Percentiles rank a stretch among this genome's conserved stretches.
Evolutionary conservation across 2,797 vertebrate species (phyloP).

Genomic region (Eutrigla gurnardus): DNA sequence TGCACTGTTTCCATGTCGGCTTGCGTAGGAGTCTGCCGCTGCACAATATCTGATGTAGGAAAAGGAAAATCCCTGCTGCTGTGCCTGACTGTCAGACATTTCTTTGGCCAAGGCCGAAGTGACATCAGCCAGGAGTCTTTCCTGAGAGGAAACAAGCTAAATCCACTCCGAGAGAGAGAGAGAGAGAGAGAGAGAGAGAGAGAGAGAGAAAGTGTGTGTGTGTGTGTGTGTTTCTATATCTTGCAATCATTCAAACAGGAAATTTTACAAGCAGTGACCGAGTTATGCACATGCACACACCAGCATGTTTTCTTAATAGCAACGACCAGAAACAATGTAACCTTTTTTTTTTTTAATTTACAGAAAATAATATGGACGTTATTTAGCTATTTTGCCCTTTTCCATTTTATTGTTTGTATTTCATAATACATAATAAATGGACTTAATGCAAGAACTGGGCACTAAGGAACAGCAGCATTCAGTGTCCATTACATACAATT

Average conservation of each 20-base stretch:
- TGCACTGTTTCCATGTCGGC: slow-evolving; percentile 27
- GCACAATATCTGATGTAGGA: slow-evolving; percentile 46
- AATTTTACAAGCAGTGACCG: slow-evolving; percentile 18
- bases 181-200: no score
- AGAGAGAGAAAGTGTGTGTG: neutral
- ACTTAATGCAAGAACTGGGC: neutral
- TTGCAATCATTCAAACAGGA: slow-evolving; percentile 39
- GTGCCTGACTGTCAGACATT: slow-evolving; percentile 49
- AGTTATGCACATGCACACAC: neutral
- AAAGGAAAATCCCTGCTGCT: slow-evolving; percentile 68
- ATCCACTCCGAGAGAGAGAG: slow-evolving; percentile 36
- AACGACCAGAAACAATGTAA: neutral
- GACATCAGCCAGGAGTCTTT: slow-evolving; percentile 70
- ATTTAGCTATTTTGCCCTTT: neutral
- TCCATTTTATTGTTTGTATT: neutral
- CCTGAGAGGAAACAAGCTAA: slow-evolving; percentile 77
- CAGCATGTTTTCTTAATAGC: slow-evolving; percentile 8
- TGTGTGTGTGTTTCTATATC: slow-evolving; percentile 16
- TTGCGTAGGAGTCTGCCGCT: slow-evolving; percentile 20
- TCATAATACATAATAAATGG: no score
- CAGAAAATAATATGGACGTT: no score
- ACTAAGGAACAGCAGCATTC: neutral
- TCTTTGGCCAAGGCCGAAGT: slow-evolving; percentile 63
- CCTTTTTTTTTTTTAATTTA: no score
- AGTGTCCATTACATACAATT: neutral